These are phyloP conservation scores for Rhyzopertha dominica DNA, from an alignment of 1,140 invertebrate genomes.

Conservation along the genomic window DNA sequence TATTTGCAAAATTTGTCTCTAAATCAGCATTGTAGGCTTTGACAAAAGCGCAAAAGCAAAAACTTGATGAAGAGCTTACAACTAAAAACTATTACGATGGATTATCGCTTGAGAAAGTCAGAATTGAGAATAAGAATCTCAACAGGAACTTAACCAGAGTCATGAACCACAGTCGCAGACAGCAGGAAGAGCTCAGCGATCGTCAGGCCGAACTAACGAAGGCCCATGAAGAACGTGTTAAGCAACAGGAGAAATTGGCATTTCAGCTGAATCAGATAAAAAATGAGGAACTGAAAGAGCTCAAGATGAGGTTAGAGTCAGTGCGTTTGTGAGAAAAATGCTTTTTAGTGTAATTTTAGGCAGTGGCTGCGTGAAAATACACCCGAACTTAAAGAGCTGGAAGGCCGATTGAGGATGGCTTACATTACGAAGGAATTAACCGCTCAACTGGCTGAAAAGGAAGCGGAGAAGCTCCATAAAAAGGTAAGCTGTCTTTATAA, in stretches of 20 bases:
- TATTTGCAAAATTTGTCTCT: too few species aligned
- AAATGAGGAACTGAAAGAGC: constrained; percentile 31
- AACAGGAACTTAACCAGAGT: too few species aligned
- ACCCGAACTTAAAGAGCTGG: constrained; percentile 43
- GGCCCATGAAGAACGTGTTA: too few species aligned
- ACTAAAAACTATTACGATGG: too few species aligned
- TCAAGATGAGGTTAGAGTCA: constrained; percentile 26
- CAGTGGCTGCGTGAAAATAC: constrained; percentile 42
- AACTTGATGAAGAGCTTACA: too few species aligned
- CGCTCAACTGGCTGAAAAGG: constrained; percentile 44
- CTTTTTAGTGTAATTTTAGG: too few species aligned
- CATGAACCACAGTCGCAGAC: too few species aligned
- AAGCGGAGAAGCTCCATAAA: constrained; percentile 33
- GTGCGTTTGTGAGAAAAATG: constrained; percentile 18
- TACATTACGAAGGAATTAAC: constrained; percentile 44
- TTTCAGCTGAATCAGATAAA: constrained; percentile 33
- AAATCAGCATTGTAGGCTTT: too few species aligned
- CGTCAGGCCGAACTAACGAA: background rate
- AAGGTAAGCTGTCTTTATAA: constrained; percentile 23
- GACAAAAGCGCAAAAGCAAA: too few species aligned
- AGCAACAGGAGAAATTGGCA: constrained; percentile 34
- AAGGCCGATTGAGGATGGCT: constrained; percentile 42
- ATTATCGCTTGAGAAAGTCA: too few species aligned
- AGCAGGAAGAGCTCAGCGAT: too few species aligned
- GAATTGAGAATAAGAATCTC: too few species aligned